Evolutionary conservation across 2,113 vertebrate species (phyloP), one percentile per base, ranked within the genome.

Genomic region (Pseudois nayaur): DNA sequence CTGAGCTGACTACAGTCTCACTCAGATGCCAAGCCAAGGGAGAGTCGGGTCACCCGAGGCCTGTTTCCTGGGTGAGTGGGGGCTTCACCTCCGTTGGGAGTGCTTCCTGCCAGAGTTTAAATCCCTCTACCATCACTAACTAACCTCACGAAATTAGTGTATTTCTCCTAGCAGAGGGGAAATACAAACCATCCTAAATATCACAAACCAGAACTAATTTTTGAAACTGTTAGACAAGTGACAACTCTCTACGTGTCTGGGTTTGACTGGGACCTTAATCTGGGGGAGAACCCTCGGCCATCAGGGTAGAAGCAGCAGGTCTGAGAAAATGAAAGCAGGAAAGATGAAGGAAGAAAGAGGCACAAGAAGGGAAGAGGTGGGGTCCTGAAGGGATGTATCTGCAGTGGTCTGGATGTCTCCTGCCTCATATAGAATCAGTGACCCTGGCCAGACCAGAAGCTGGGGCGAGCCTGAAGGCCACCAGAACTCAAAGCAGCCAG

Each of bases 171-270:
- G 96, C 94, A 87, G 91, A 85, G 78, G 64, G 87, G 54, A 90
- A 95, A 97, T 95, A 67, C 96, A 98, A 98, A 81, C 93, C 93
- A 67, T 17, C 36, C n/a, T 92, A 96, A 96, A 62, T 86, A 64
- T 90, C 92, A 95, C 95, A 96, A 97, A 98, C 95, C 90, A 97
- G 94, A 94, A 98, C 98, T 97, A 19, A 19, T 92, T 96, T 95
- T 82, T 76, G 89, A 96, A 98, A 98, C 94, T 87, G 97, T 94
- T 86, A 78, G 96, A 78, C 91, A 94, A 95, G 79, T 52, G 94
- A 88, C 83, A 94, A 62, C 62, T 88, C 91, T 92, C 74, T 91
- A 81, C 8, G 2, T 3, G 23, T 67, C n/a, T 57, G 33, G 40
- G 54, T 60, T 16, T 54, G 88, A 93, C 67, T 57, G 79, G 31